Conservation (phyloP, 2,797 vertebrate genomes). For the Leucoraja ocellata region DNA sequence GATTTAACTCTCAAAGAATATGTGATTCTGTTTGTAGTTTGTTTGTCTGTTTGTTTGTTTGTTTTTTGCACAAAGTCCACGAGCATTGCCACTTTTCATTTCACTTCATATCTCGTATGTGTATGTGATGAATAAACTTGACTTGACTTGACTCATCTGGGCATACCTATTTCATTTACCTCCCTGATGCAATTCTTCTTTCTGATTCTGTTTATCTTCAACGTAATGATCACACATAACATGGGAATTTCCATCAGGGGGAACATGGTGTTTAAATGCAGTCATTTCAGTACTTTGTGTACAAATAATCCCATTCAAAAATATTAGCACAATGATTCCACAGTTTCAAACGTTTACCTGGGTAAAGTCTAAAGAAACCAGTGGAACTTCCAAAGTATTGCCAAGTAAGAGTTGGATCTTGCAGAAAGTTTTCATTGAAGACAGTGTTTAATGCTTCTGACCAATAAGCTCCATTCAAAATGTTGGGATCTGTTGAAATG, state of each 20-base stretch:
- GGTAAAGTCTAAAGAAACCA: conserved; percentile 91
- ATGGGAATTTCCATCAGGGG: not conserved
- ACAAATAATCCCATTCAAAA: not conserved
- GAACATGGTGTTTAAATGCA: not conserved
- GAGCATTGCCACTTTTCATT: too few species aligned
- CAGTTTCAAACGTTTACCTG: conserved; percentile 58
- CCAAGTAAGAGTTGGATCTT: conserved; percentile 89
- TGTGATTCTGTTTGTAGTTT: too few species aligned
- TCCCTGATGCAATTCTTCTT: not conserved
- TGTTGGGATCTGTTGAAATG: conserved; percentile 67
- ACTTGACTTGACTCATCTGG: not conserved
- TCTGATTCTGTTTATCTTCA: too few species aligned
- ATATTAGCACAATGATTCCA: not conserved
- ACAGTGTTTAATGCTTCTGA: conserved; percentile 85
- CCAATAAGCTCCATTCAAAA: conserved; percentile 88
- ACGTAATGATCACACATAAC: not conserved
- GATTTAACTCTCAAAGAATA: not conserved
- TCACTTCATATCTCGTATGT: too few species aligned
- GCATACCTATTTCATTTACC: not conserved
- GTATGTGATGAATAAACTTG: too few species aligned
- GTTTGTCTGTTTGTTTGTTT: too few species aligned
- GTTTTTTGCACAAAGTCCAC: too few species aligned
- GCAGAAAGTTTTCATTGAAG: conserved; percentile 84
- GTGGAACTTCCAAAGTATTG: conserved; percentile 91
- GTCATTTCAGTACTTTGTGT: not conserved